Evolutionary conservation across 1,140 invertebrate species (phyloP).

Genomic region (Musca domestica): DNA sequence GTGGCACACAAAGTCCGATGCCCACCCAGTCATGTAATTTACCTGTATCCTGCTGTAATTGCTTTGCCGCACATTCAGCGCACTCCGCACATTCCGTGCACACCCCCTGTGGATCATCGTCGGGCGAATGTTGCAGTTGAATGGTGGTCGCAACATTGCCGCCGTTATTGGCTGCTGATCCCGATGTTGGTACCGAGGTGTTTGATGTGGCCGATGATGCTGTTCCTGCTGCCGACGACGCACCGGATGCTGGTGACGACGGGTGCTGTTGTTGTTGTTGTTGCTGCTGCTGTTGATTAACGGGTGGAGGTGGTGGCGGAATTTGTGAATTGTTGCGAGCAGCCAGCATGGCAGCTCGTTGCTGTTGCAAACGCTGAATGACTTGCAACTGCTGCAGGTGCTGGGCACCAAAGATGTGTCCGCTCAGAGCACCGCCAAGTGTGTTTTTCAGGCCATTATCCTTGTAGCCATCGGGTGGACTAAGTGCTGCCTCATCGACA

Average conservation of each 20-base stretch:
- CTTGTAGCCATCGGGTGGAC: conserved; percentile 83
- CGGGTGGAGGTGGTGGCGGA: conserved; percentile 44
- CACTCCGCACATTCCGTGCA: conserved; percentile 54
- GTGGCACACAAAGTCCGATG: too few species aligned
- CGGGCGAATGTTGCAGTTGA: conserved; percentile 33
- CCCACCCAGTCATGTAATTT: conserved; percentile 24
- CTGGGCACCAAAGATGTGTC: conserved; percentile 61
- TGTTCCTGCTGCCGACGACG: conserved; percentile 8
- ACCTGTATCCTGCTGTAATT: conserved; percentile 52
- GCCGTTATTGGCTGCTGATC: conserved; percentile 25
- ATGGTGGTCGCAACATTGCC: not conserved
- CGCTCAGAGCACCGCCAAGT: conserved; percentile 59
- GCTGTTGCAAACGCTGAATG: conserved; percentile 58
- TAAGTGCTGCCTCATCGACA: conserved; percentile 74
- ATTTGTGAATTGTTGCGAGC: conserved; percentile 47
- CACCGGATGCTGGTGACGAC: conserved; percentile 30
- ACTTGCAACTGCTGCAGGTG: conserved; percentile 61
- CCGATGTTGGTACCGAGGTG: conserved; percentile 21
- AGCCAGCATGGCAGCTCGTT: conserved; percentile 52
- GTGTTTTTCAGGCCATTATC: conserved; percentile 62
- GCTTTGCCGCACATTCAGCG: conserved; percentile 52
- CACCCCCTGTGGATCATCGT: conserved; percentile 46
- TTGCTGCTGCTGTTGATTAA: conserved; percentile 15
- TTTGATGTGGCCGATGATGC: conserved; percentile 19
- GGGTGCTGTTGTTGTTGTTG: conserved; percentile 26